A percentile compares a stretch with the other conserved stretches of the same genome.
Evolutionary conservation across 2,888 invertebrate species (phyloP).

Genomic region (Magallana nippona): DNA sequence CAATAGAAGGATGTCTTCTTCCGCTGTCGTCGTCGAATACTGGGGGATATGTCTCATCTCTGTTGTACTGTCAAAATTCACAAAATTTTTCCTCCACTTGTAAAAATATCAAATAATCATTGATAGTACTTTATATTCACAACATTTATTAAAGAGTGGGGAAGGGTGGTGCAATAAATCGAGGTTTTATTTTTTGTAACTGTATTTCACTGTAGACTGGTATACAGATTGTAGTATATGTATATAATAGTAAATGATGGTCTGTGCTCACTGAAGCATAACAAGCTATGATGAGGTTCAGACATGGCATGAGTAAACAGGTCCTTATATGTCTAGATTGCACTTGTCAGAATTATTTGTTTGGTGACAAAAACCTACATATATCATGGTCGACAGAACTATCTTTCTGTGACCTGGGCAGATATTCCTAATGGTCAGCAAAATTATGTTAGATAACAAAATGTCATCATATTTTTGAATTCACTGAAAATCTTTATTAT

Average conservation of each 20-base stretch:
- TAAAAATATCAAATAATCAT: no score
- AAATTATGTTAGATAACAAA: no score
- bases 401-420: neutral
- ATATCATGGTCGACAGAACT: neutral
- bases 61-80: neutral
- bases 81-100: no score
- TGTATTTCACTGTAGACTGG: neutral
- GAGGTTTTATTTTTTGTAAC: no score
- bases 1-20: slow-evolving; percentile 6
- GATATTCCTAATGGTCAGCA: neutral
- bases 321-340: slow-evolving; percentile 6
- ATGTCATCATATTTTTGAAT: no score
- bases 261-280: neutral
- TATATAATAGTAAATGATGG: neutral
- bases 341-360: neutral
- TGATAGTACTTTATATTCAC: no score
- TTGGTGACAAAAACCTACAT: neutral
- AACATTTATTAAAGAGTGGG: no score
- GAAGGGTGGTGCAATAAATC: no score
- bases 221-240: neutral
- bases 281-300: neutral
- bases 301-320: neutral
- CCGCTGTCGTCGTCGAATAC: neutral
- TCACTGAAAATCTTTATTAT: no score
- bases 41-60: neutral